phyloP scores from a whole-genome alignment of 1,140 invertebrate genomes.

The Rhyzopertha dominica region DNA sequence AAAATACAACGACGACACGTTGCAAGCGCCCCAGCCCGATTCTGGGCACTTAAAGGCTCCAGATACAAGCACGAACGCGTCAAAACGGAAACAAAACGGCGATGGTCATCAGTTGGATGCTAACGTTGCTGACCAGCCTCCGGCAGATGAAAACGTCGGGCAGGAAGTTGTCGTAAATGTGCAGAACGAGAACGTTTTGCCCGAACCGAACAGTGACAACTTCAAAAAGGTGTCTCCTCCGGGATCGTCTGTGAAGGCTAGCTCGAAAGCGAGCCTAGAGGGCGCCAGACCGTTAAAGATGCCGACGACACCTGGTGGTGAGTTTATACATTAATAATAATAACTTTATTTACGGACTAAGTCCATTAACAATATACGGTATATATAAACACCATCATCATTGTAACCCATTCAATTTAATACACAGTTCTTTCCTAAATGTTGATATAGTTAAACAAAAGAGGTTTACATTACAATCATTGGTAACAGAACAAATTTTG shows the following conservation, averaged over 20 bases:
- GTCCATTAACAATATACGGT: too few species aligned
- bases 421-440: too few species aligned
- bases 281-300: constrained; percentile 24
- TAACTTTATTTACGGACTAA: too few species aligned
- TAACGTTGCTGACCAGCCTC: constrained; percentile 2
- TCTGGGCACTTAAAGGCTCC: too few species aligned
- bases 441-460: too few species aligned
- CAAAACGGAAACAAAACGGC: constrained; percentile 6
- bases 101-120: neutral
- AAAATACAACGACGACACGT: constrained; percentile 5
- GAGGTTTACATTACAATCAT: too few species aligned
- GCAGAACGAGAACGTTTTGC: constrained; percentile 20
- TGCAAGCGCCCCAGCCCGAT: too few species aligned
- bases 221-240: constrained; percentile 4
- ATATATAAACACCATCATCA: too few species aligned
- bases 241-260: constrained; percentile 13
- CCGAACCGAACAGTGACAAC: constrained; percentile 11
- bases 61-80: too few species aligned
- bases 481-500: too few species aligned
- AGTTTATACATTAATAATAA: constrained; percentile 5
- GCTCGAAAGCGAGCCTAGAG: constrained; percentile 21
- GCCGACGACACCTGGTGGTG: constrained; percentile 28
- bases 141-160: constrained; percentile 3
- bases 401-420: too few species aligned
- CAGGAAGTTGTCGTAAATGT: constrained; percentile 21